phyloP scores from a whole-genome alignment of 1,140 invertebrate species.

The Sarcophaga peregrina region DNA sequence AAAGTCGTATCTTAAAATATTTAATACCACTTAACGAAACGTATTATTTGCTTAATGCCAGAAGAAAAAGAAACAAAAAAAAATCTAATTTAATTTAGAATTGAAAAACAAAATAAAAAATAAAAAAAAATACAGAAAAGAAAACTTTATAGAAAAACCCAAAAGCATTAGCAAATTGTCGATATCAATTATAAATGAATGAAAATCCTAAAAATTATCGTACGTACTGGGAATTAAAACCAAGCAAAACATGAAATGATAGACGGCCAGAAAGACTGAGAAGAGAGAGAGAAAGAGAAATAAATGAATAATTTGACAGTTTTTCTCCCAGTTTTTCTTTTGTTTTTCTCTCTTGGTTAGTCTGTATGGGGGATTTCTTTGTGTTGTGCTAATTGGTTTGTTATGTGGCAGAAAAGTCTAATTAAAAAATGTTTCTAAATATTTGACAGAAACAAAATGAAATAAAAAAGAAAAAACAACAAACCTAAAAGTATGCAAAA shows the following conservation, averaged over 20 bases:
- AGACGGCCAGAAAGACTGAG: background rate
- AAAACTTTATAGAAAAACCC: conserved; percentile 2
- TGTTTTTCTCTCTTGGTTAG: too few relatives aligned
- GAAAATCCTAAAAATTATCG: background rate
- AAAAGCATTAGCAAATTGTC: conserved; percentile 32
- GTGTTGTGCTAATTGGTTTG: conserved; percentile 1
- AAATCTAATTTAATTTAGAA: background rate
- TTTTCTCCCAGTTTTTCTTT: background rate
- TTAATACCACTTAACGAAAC: background rate
- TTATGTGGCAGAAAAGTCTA: conserved; percentile 17
- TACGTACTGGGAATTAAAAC: background rate
- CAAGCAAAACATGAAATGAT: background rate
- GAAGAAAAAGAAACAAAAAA: background rate
- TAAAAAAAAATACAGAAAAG: too few relatives aligned
- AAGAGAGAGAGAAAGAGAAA: background rate
- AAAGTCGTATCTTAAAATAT: background rate
- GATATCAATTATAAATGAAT: conserved; percentile 34
- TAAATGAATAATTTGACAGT: conserved; percentile 33
- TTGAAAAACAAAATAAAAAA: background rate
- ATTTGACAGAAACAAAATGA: background rate
- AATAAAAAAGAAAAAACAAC: background rate
- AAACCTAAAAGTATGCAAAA: too few relatives aligned
- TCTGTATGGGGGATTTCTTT: background rate
- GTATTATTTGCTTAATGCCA: background rate
- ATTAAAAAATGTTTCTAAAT: conserved; percentile 13